A percentile compares a stretch with the other conserved stretches of the same genome.
These are phyloP conservation scores for Podarcis raffonei DNA, from an alignment of 2,113 vertebrate species.

Conservation along the genomic window DNA sequence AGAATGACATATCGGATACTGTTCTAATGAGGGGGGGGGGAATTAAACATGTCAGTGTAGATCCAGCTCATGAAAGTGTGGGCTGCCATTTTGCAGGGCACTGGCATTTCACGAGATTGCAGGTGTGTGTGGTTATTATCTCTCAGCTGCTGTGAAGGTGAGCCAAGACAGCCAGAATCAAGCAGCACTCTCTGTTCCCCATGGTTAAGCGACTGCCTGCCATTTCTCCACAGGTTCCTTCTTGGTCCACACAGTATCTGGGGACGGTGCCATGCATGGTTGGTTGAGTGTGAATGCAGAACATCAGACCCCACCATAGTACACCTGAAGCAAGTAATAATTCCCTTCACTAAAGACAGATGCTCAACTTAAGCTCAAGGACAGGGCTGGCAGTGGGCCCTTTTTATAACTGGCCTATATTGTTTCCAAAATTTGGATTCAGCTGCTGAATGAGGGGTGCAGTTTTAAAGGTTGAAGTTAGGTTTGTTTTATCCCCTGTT, in stretches of 20 bases:
- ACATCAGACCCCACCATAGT: background rate
- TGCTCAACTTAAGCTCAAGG: background rate
- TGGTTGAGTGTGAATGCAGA: no score
- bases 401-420: background rate
- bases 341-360: no score
- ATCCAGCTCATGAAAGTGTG: no score
- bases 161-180: background rate
- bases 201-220: no score
- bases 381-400: background rate
- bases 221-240: no score
- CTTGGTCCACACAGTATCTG: no score
- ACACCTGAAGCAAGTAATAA: background rate
- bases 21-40: no score
- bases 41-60: no score
- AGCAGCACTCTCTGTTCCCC: no score
- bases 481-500: background rate
- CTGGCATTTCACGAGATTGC: background rate
- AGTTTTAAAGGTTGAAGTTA: background rate
- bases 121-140: background rate
- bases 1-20: no score
- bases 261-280: no score
- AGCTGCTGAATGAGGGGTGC: background rate
- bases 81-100: background rate
- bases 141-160: background rate
- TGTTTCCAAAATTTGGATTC: no score